Conservation (phyloP, 2,888 invertebrate species). For the Parasteatoda lunata region DNA sequence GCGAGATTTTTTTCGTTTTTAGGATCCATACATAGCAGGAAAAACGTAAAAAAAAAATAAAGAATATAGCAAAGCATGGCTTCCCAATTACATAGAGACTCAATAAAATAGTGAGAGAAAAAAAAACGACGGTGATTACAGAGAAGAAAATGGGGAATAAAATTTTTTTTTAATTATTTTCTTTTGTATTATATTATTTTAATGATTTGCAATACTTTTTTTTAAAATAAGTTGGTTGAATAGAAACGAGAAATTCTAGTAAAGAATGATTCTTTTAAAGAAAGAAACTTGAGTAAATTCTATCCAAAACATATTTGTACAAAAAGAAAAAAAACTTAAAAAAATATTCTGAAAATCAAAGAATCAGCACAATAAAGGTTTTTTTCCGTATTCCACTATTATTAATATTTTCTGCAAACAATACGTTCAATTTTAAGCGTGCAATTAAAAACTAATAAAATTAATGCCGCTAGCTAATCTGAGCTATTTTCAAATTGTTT, state of each 20-base stretch:
- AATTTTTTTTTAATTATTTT: slow-evolving; percentile 10
- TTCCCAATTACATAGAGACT: slow-evolving; percentile 20
- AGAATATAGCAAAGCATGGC: slow-evolving; percentile 19
- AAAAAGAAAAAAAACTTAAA: too few species aligned
- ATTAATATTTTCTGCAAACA: too few species aligned
- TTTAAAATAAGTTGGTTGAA: slow-evolving; percentile 18
- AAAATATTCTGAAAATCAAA: too few species aligned
- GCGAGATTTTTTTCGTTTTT: slow-evolving; percentile 6
- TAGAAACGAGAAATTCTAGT: background rate
- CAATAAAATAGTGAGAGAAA: slow-evolving; percentile 23
- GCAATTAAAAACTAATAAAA: too few species aligned
- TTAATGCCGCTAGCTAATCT: too few species aligned
- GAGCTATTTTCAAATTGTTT: too few species aligned
- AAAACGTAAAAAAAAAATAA: slow-evolving; percentile 1
- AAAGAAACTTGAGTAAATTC: too few species aligned
- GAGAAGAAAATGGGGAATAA: slow-evolving; percentile 29
- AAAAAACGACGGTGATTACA: slow-evolving; percentile 3
- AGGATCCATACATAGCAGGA: background rate
- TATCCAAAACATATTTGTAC: too few species aligned
- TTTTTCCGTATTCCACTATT: too few species aligned
- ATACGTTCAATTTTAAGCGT: too few species aligned
- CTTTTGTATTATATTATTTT: background rate
- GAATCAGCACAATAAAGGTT: too few species aligned
- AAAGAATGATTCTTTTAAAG: too few species aligned
- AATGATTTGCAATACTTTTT: background rate